Evolutionary conservation across 2,888 invertebrate genomes (phyloP).

Genomic region (Lumbricus terrestris): DNA sequence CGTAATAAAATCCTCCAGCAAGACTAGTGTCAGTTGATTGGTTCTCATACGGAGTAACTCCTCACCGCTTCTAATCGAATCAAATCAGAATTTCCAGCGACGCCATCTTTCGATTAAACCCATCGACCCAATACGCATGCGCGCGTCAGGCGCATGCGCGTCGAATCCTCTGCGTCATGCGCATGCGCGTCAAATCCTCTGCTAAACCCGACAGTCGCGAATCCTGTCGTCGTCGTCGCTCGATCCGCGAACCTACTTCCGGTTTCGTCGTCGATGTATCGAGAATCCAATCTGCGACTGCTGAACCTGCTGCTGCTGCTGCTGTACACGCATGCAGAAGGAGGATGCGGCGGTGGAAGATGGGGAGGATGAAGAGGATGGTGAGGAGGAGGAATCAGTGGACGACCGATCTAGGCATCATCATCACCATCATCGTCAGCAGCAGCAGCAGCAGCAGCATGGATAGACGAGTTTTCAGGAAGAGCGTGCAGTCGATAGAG

Average conservation of each 20-base stretch:
- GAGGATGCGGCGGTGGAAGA: too few relatives aligned
- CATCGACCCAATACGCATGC: not conserved
- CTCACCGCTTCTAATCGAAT: not conserved
- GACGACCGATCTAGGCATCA: not conserved
- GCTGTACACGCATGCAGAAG: not conserved
- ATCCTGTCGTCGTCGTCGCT: too few relatives aligned
- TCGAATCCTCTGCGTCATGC: too few relatives aligned
- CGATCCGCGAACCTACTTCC: not conserved
- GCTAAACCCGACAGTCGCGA: too few relatives aligned
- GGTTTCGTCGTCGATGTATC: not conserved
- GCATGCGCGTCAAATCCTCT: too few relatives aligned
- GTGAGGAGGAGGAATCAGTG: not conserved
- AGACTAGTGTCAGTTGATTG: too few relatives aligned
- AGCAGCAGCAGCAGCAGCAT: not conserved
- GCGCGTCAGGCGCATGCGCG: too few relatives aligned
- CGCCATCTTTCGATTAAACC: not conserved
- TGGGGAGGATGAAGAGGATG: not conserved
- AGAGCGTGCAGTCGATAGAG: not conserved
- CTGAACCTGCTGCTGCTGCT: not conserved
- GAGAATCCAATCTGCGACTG: not conserved
- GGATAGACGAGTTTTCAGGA: too few relatives aligned
- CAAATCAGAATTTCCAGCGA: not conserved
- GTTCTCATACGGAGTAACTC: too few relatives aligned
- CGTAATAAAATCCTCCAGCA: not conserved
- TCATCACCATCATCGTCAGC: not conserved